phyloP scores from a whole-genome alignment of 2,797 vertebrate genomes.

The Enteromius mattozi region DNA sequence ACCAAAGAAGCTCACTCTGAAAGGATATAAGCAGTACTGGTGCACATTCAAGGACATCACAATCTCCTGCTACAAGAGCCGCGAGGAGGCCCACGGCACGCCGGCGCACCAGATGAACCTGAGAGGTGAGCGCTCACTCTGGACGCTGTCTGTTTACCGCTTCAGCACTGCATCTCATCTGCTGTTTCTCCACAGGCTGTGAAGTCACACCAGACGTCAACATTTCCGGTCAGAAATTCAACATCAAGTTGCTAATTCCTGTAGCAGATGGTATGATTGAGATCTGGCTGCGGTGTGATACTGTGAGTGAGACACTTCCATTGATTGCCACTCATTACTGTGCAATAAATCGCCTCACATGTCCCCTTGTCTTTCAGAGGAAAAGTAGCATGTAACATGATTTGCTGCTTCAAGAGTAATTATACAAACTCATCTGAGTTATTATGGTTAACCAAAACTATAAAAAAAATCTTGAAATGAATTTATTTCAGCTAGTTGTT shows the following conservation, averaged over 20 bases:
- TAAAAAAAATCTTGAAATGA: not conserved
- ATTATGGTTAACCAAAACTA: not conserved
- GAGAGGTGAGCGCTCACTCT: conserved; percentile 80
- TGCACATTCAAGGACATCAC: conserved; percentile 99
- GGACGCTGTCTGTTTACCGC: not conserved
- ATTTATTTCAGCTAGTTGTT: too few relatives aligned
- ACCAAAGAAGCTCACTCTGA: conserved; percentile 98
- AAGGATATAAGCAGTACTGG: conserved; percentile 98
- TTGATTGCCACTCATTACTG: not conserved
- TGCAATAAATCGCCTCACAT: not conserved
- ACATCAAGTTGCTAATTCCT: conserved; percentile 97
- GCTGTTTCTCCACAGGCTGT: conserved; percentile 82
- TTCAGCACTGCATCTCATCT: not conserved
- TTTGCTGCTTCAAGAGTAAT: not conserved
- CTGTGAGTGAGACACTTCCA: conserved; percentile 77
- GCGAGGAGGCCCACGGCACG: conserved; percentile 93
- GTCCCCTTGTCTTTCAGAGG: not conserved
- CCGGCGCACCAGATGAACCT: conserved; percentile 97
- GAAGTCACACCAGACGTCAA: conserved; percentile 99
- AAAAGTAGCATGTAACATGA: not conserved
- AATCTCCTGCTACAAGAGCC: conserved; percentile 98
- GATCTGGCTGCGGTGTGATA: conserved; percentile 98
- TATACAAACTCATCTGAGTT: too few relatives aligned
- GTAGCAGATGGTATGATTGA: conserved; percentile 99
- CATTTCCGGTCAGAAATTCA: conserved; percentile 99